Percentiles rank a stretch among this genome's conserved stretches.
Evolutionary conservation across 2,888 invertebrate species (phyloP).

Genomic region (Mythimna lalbum): DNA sequence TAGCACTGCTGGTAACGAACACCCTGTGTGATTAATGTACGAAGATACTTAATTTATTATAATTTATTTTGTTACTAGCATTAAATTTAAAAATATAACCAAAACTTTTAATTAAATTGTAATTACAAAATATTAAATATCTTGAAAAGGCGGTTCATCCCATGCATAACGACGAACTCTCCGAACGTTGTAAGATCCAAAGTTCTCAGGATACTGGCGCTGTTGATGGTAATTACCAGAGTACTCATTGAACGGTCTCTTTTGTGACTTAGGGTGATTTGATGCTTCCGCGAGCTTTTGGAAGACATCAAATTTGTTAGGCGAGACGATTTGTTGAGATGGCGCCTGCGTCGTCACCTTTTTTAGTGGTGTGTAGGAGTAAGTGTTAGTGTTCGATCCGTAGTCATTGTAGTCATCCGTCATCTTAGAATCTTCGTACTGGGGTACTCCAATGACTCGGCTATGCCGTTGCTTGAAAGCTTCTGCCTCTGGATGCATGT

Average conservation of each 20-base stretch:
- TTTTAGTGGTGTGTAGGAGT: constrained; percentile 42
- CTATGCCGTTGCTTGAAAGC: background rate
- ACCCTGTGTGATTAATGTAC: too few species aligned
- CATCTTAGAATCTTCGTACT: constrained; percentile 34
- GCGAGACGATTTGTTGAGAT: constrained; percentile 30
- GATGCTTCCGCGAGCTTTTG: constrained; percentile 54
- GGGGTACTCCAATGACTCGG: constrained; percentile 7
- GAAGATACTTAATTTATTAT: background rate
- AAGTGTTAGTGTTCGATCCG: constrained; percentile 47
- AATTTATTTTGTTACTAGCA: background rate
- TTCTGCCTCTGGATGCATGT: constrained; percentile 22
- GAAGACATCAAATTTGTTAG: constrained; percentile 47
- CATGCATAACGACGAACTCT: constrained; percentile 23
- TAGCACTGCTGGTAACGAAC: too few species aligned
- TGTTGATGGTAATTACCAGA: constrained; percentile 22
- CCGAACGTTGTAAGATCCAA: constrained; percentile 25
- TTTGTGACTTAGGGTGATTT: constrained; percentile 41
- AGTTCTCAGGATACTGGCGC: constrained; percentile 27
- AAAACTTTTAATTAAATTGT: background rate
- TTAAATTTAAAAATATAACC: background rate
- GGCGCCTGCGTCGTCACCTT: constrained; percentile 37
- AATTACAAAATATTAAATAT: constrained; percentile 15
- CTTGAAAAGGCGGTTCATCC: constrained; percentile 20
- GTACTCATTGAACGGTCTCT: constrained; percentile 30
- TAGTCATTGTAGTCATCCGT: constrained; percentile 54